Base-by-base conservation (phyloP, 2,797 vertebrate genomes). In the Pseudocheirus occidentalis region DNA sequence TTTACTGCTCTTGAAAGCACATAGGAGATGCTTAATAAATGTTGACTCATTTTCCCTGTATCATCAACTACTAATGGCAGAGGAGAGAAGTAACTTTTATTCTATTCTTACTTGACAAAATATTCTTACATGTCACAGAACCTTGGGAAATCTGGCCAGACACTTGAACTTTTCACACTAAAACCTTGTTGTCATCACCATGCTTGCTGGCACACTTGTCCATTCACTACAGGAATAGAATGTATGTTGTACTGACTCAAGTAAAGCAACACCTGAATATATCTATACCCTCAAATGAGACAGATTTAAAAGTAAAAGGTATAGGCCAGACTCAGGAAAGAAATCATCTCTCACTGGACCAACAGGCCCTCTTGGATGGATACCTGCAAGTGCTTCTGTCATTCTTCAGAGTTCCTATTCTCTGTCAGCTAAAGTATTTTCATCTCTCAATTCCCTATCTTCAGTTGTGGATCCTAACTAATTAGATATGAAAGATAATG, bases 321-420 rank as follows among this genome's bases (percentile, higher is more conserved):
- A 59, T 62, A 59, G 31, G 13, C 21, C n/a, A 21, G 66, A 40
- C n/a, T 81, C 66, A n/a, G 14, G n/a, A 73, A 40, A 73, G 16
- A n/a, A 40, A 73, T 2, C 18, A n/a, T 10, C 66, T 46, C 21
- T 24, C 40, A 24, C 1, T 87, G 3, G 40, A 87, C 11, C 40
- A 46, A 87, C 5, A 28, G 9, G 40, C 93, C 92, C 91, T 81
- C n/a, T 40, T 91, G 95, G n/a, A 94, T 16, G 55, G 81, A 91
- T 14, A 92, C 91, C 50, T 55, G 7, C 6, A 1, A 59, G 52
- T 92, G 90, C 92, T 91, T 55, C 57, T 55, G 55, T 40, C 59
- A 91, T 95, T 96, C 46, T 46, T 50, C 10, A n/a, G 3, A 94
- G 93, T 95, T 95, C 24, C 58, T 91, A 91, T 56, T 95, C 92